Conservation (phyloP, 1,140 invertebrate genomes). For the Teleogryllus occipitalis region DNA sequence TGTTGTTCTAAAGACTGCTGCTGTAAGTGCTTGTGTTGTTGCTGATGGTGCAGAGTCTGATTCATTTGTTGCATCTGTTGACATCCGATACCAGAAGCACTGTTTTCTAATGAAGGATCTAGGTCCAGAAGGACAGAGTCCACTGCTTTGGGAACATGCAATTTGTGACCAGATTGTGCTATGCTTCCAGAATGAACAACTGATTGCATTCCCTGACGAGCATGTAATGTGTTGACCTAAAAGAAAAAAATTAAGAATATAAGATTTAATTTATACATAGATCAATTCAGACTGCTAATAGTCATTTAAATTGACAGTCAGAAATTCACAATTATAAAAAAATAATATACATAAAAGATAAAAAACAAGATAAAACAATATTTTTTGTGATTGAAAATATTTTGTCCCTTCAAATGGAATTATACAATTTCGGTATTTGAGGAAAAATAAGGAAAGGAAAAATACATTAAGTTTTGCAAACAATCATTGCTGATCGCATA, state of each 20-base stretch:
- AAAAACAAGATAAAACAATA: too few species aligned
- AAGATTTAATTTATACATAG: neutral
- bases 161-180: slow-evolving; percentile 34
- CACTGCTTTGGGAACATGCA: slow-evolving; percentile 57
- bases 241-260: neutral
- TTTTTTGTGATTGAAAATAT: too few species aligned
- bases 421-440: too few species aligned
- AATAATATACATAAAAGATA: too few species aligned
- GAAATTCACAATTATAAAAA: neutral
- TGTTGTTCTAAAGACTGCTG: neutral
- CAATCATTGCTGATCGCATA: too few species aligned
- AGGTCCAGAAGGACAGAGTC: slow-evolving; percentile 39
- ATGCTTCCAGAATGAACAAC: slow-evolving; percentile 9
- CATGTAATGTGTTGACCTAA: neutral
- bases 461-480: too few species aligned
- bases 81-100: neutral
- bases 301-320: neutral
- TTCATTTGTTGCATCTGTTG: neutral
- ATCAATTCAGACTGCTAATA: neutral
- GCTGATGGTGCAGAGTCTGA: neutral
- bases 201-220: slow-evolving; percentile 10
- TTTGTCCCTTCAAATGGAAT: too few species aligned
- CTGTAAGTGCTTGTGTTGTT: neutral
- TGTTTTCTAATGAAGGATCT: neutral
- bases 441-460: too few species aligned